These are phyloP conservation scores for Iselma pallidipennis DNA, from an alignment of 2,888 invertebrate genomes.

Conservation along the genomic window DNA sequence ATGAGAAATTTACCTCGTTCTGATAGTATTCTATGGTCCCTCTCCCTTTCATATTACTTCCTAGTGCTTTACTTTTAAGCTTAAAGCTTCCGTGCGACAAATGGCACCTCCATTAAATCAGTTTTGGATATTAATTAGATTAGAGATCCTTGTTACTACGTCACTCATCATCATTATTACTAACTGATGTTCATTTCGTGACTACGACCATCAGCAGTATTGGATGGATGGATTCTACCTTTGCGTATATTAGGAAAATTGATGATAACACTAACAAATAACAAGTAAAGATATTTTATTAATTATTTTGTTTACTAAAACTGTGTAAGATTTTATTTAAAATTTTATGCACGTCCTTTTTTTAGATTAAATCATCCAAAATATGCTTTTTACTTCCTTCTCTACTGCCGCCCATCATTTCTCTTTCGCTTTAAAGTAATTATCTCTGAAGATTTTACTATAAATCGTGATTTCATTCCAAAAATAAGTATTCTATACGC, in stretches of 20 bases:
- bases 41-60: not conserved
- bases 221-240: too few relatives aligned
- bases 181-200: slow-evolving; percentile 22
- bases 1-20: too few relatives aligned
- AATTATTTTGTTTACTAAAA: too few relatives aligned
- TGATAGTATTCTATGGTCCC: too few relatives aligned
- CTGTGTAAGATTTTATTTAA: too few relatives aligned
- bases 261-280: not conserved
- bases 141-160: slow-evolving; percentile 31
- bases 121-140: slow-evolving; percentile 36
- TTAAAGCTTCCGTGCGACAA: slow-evolving; percentile 21
- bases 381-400: not conserved
- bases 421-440: not conserved
- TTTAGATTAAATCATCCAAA: not conserved
- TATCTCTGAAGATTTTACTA: not conserved
- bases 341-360: too few relatives aligned
- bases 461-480: not conserved
- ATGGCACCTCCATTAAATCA: slow-evolving; percentile 38
- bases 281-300: not conserved
- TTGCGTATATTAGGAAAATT: too few relatives aligned
- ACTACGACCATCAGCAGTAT: slow-evolving; percentile 15
- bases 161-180: slow-evolving; percentile 31
- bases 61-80: not conserved
- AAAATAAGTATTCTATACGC: not conserved
- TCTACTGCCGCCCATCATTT: too few relatives aligned